These are phyloP conservation scores for Sycophila texana DNA, from an alignment of 2,888 invertebrate genomes.

Conservation along the genomic window DNA sequence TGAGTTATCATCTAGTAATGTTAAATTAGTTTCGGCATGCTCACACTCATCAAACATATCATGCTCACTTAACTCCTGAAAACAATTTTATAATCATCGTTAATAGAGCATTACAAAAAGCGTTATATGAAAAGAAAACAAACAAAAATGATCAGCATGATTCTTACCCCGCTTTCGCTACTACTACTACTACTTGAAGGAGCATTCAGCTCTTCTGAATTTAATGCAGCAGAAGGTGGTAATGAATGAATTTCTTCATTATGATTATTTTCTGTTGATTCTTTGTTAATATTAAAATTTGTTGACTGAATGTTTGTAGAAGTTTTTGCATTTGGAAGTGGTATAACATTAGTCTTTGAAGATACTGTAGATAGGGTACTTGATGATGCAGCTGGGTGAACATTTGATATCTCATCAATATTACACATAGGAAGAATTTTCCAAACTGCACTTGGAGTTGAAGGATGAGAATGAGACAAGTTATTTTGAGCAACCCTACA, in stretches of 20 bases:
- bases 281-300: slow-evolving; percentile 59
- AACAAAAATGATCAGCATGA: slow-evolving; percentile 19
- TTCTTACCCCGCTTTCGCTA: slow-evolving; percentile 73
- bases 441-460: slow-evolving; percentile 58
- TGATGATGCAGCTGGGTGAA: slow-evolving; percentile 63
- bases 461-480: slow-evolving; percentile 50
- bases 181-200: slow-evolving; percentile 75
- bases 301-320: slow-evolving; percentile 51
- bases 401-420: slow-evolving; percentile 62
- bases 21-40: slow-evolving; percentile 75
- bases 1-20: slow-evolving; percentile 81
- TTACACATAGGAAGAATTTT: slow-evolving; percentile 65
- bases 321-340: slow-evolving; percentile 51
- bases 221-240: slow-evolving; percentile 64
- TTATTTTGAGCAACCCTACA: slow-evolving; percentile 62
- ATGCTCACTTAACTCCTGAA: slow-evolving; percentile 80
- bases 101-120: slow-evolving; percentile 30
- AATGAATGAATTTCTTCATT: slow-evolving; percentile 59
- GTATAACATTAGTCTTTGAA: slow-evolving; percentile 66
- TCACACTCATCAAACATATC: slow-evolving; percentile 81
- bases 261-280: slow-evolving; percentile 62
- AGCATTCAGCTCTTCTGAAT: slow-evolving; percentile 68
- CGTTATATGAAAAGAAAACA: slow-evolving; percentile 13
- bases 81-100: slow-evolving; percentile 64
- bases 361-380: slow-evolving; percentile 66